phyloP scores from a whole-genome alignment of 1,140 invertebrate species.

The Bilobella aurantiaca region DNA sequence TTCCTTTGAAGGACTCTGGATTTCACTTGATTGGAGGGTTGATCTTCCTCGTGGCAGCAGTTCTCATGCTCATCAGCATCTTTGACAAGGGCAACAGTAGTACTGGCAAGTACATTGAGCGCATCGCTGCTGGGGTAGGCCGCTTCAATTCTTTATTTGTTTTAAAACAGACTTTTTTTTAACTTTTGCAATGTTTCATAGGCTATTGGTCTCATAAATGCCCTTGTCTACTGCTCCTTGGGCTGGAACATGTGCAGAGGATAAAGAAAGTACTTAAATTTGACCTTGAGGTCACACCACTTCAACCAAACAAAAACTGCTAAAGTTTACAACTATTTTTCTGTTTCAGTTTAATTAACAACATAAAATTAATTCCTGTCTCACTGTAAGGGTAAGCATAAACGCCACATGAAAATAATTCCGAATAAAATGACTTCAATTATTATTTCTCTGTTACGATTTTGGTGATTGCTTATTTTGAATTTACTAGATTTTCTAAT shows the following conservation, averaged over 20 bases:
- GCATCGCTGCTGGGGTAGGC: background rate
- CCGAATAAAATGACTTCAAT: background rate
- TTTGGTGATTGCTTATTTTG: too few relatives aligned
- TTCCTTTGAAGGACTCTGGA: background rate
- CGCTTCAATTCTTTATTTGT: too few relatives aligned
- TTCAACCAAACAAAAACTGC: background rate
- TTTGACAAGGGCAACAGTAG: background rate
- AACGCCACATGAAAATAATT: too few relatives aligned
- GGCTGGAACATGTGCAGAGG: background rate
- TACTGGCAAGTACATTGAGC: conserved; percentile 1
- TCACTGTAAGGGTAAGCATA: too few relatives aligned
- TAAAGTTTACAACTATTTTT: background rate
- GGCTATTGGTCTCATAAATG: conserved; percentile 1
- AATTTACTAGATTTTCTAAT: too few relatives aligned
- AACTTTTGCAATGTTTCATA: background rate
- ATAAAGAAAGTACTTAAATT: background rate
- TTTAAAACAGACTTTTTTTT: background rate
- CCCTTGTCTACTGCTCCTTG: conserved; percentile 1
- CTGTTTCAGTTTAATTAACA: background rate
- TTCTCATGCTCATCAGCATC: conserved; percentile 8
- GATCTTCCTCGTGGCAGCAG: background rate
- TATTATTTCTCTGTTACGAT: background rate
- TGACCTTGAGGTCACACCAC: background rate
- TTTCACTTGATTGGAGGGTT: conserved; percentile 8
- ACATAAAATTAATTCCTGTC: too few relatives aligned